Base-by-base conservation (phyloP, 2,113 vertebrate genomes). In the Nibea albiflora region DNA sequence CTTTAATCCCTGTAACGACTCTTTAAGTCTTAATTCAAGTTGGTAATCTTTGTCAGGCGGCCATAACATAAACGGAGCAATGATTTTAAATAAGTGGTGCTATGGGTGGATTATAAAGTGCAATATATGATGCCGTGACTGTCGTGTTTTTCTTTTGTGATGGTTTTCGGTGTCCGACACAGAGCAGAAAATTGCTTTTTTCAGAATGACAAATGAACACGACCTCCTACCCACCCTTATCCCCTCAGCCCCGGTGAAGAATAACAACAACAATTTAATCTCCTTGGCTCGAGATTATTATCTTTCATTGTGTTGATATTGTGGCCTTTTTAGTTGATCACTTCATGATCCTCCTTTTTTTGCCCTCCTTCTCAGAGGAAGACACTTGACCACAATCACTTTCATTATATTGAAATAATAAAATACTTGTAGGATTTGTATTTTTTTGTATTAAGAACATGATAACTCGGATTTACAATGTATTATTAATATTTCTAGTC, bases 81-180 rank as follows among this genome's bases (percentile, higher is more conserved):
- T 88, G 47, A 50, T 88, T 86, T 78, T 44, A 50, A 83, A 83
- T 72, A 57, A 71, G 20, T 56, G 76, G 83, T 84, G 39, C 82
- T 88, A 80, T 89, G 82, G 89, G 76, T 86, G 84, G 93, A 95
- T 95, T 95, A 95, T 28, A 76, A 83, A 82, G 89, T 94, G 78
- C 76, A 92, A 93, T 92, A 85, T 92, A 93, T 86, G 89, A 92
- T 89, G 77, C 81, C 1, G 15, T 84, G 83, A 89, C 63, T 83
- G 74, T 77, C 72, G 15, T 54, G 11, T n/a, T 56, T 80, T 73
- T 82, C 68, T 68, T 2, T 87, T 88, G 24, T 85, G 58, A 49
- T 65, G 46, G 42, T 86, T 90, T 84, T 72, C 78, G 88, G 68
- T 86, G 75, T 82, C 65, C 62, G 50, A 85, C 17, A 85, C 57